Percentiles rank a stretch among this genome's conserved stretches.
These are phyloP conservation scores for Callyntrura guangdongensis DNA, from an alignment of 2,888 invertebrate genomes.

Conservation along the genomic window DNA sequence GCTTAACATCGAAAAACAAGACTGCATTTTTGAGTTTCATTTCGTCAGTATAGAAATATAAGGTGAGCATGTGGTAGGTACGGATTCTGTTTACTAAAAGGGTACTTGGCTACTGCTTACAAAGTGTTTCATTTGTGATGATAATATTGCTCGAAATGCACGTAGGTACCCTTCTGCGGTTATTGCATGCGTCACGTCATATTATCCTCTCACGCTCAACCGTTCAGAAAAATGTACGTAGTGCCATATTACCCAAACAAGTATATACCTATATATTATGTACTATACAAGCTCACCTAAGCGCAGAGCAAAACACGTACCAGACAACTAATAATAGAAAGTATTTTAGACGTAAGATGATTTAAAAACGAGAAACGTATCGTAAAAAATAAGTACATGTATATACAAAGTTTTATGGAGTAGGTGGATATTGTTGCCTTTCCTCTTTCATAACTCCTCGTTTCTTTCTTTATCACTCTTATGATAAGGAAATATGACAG, in stretches of 20 bases:
- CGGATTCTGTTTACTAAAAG: no score
- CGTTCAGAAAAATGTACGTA: neutral
- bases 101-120: neutral
- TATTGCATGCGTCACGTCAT: neutral
- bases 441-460: neutral
- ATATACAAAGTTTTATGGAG: neutral
- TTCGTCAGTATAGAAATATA: neutral
- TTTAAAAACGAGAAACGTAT: conserved; percentile 22
- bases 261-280: neutral
- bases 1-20: conserved; percentile 51
- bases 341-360: neutral
- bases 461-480: neutral
- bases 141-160: conserved; percentile 1
- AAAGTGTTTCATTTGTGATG: conserved; percentile 8
- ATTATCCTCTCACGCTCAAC: neutral
- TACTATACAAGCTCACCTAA: neutral
- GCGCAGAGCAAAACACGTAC: neutral
- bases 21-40: neutral
- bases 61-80: neutral
- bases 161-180: conserved; percentile 16
- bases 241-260: neutral
- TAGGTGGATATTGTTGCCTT: neutral
- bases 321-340: neutral
- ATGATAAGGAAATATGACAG: neutral
- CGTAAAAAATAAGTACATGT: conserved; percentile 3